Percentiles rank a stretch among this genome's conserved stretches.
These are phyloP conservation scores for Ericerus pela DNA, from an alignment of 1,140 invertebrate genomes.

Conservation along the genomic window DNA sequence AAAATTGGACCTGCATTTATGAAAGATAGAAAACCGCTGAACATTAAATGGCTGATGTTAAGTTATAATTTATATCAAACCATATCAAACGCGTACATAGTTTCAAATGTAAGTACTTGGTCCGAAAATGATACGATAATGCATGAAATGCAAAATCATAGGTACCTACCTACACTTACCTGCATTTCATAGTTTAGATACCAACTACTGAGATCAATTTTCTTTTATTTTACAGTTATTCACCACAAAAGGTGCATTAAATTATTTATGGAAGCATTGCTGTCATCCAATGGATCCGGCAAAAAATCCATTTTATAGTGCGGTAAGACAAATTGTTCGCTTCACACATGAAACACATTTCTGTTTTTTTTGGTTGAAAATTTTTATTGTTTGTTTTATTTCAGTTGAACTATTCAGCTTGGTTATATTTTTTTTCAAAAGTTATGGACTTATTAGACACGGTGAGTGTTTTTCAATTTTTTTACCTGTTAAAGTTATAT, in stretches of 20 bases:
- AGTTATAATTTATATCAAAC: conserved; percentile 34
- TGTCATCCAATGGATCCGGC: conserved; percentile 16
- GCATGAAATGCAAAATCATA: too few relatives aligned
- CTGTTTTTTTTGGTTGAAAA: neutral
- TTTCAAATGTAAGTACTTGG: conserved; percentile 20
- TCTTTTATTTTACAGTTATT: conserved; percentile 18
- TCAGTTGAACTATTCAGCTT: conserved; percentile 42
- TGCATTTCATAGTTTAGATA: too few relatives aligned
- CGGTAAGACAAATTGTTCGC: neutral
- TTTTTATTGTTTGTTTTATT: conserved; percentile 19
- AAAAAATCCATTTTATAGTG: conserved; percentile 1
- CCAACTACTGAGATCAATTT: too few relatives aligned
- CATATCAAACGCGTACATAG: conserved; percentile 19
- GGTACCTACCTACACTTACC: too few relatives aligned
- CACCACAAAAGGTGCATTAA: conserved; percentile 10
- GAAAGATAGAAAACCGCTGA: conserved; percentile 39
- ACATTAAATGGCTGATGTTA: conserved; percentile 39
- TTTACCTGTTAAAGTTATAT: too few relatives aligned
- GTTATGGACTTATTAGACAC: conserved; percentile 23
- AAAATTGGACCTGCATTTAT: conserved; percentile 43
- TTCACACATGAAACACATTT: neutral
- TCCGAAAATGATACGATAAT: too few relatives aligned
- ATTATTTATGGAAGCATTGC: conserved; percentile 18
- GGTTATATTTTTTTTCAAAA: conserved; percentile 50
- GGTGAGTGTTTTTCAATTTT: too few relatives aligned